phyloP scores from a whole-genome alignment of 92 coral and sea anemone species.

The Nematostella vectensis region DNA sequence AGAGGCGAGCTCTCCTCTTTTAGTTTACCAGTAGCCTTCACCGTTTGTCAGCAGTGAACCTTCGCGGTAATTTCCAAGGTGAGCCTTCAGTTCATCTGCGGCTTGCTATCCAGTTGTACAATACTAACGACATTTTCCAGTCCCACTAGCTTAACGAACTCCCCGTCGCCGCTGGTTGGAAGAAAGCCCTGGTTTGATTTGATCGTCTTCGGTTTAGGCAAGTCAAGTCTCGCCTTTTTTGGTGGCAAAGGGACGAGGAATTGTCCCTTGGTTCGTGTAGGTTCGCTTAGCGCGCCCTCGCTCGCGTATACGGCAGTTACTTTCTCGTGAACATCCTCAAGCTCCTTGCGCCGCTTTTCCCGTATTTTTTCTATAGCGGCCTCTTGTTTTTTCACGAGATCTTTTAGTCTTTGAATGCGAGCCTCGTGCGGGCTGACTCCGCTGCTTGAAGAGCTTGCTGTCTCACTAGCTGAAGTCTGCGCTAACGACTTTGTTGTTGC shows the following conservation, averaged over 20 bases:
- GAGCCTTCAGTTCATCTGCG: too few relatives aligned
- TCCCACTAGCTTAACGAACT: conserved; percentile 82
- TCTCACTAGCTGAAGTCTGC: not conserved
- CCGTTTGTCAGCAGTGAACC: too few relatives aligned
- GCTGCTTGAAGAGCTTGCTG: conserved; percentile 1
- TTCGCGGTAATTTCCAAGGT: too few relatives aligned
- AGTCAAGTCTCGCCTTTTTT: conserved; percentile 32
- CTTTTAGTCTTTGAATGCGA: conserved; percentile 74
- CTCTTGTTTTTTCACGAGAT: conserved; percentile 69
- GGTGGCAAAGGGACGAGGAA: conserved; percentile 76
- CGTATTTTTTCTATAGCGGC: conserved; percentile 68
- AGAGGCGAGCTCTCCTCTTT: too few relatives aligned
- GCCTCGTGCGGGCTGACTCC: conserved; percentile 84
- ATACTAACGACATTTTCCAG: conserved; percentile 88
- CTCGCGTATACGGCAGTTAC: not conserved
- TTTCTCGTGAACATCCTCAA: conserved; percentile 47
- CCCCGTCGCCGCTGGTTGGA: conserved; percentile 69
- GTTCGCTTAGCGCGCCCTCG: conserved; percentile 6
- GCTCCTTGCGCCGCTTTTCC: conserved; percentile 59
- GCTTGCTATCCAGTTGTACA: too few relatives aligned
- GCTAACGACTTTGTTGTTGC: not conserved
- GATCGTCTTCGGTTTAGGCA: conserved; percentile 8
- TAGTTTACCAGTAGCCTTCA: too few relatives aligned
- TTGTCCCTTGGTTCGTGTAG: conserved; percentile 28
- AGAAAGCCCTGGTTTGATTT: conserved; percentile 57